These are phyloP conservation scores for Sparidentex hasta DNA, from an alignment of 2,797 vertebrate genomes.

Conservation along the genomic window DNA sequence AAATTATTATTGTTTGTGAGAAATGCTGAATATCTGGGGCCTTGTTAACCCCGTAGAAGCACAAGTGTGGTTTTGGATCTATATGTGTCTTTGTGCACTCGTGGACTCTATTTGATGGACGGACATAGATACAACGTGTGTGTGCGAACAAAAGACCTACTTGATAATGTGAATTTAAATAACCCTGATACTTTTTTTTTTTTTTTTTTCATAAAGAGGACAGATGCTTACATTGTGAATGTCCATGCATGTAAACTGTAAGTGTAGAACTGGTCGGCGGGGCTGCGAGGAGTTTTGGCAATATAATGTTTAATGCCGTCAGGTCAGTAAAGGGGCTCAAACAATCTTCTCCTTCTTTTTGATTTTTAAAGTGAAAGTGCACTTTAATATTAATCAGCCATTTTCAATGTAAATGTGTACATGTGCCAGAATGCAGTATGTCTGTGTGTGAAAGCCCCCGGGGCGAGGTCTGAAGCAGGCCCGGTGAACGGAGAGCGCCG, in stretches of 20 bases:
- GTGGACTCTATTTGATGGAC: constrained; percentile 73
- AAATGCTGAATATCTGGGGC: constrained; percentile 71
- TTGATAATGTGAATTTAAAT: constrained; percentile 85
- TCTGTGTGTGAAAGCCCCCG: constrained; percentile 43
- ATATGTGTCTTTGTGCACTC: constrained; percentile 72
- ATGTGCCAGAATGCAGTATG: constrained; percentile 68
- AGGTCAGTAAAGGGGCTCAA: constrained; percentile 55
- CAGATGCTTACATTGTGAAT: constrained; percentile 73
- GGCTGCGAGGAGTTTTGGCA: constrained; percentile 55
- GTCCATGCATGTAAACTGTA: constrained; percentile 79
- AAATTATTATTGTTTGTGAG: constrained; percentile 77
- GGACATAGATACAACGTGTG: constrained; percentile 55
- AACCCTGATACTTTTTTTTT: constrained; percentile 62
- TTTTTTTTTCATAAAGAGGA: constrained; percentile 69
- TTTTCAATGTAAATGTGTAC: constrained; percentile 72
- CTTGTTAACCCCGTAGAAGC: constrained; percentile 66
- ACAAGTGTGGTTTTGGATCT: constrained; percentile 75
- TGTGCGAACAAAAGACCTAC: constrained; percentile 68
- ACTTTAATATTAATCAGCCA: constrained; percentile 79
- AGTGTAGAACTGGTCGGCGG: constrained; percentile 61
- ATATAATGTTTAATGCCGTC: constrained; percentile 55
- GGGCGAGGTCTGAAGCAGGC: constrained; percentile 28
- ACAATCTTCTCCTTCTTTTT: constrained; percentile 54
- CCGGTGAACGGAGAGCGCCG: constrained; percentile 47
- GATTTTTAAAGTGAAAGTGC: constrained; percentile 78